A percentile compares a stretch with the other conserved stretches of the same genome.
phyloP scores from a whole-genome alignment of 2,113 vertebrate genomes.

The Antechinus flavipes region DNA sequence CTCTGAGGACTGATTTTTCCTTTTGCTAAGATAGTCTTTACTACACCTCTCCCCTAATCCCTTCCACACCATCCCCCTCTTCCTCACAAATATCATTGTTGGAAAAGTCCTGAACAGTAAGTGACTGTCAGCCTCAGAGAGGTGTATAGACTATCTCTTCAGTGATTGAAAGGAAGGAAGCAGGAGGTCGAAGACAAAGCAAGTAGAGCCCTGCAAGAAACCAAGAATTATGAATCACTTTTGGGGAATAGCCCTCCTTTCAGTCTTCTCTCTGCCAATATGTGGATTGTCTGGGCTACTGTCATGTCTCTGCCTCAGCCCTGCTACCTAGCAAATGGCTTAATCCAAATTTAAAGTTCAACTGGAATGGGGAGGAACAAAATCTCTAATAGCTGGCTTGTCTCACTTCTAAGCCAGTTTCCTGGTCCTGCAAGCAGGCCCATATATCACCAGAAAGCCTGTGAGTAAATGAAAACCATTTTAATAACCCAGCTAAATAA shows the following conservation, averaged over 20 bases:
- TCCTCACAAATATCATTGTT: background rate
- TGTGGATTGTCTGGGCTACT: background rate
- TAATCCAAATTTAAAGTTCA: slow-evolving; percentile 47
- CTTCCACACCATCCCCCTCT: slow-evolving; percentile 42
- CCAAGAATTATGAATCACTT: background rate
- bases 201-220: background rate
- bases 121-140: background rate
- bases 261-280: background rate
- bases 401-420: slow-evolving; percentile 27
- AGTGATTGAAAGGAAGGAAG: slow-evolving; percentile 36
- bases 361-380: background rate
- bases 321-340: slow-evolving; percentile 56
- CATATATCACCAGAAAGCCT: slow-evolving; percentile 69
- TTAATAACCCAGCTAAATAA: slow-evolving; percentile 63
- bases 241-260: background rate
- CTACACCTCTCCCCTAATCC: background rate
- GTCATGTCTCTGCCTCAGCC: slow-evolving; percentile 47
- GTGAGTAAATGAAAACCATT: slow-evolving; percentile 72
- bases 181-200: slow-evolving; percentile 17
- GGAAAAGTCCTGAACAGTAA: background rate
- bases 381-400: background rate
- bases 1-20: slow-evolving; percentile 55
- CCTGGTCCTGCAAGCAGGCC: slow-evolving; percentile 14
- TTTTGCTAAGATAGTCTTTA: slow-evolving; percentile 63
- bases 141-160: slow-evolving; percentile 32